Evolutionary conservation across 1,140 invertebrate species (phyloP), one percentile per base, ranked within the genome.

Genomic region (Dreissena polymorpha): DNA sequence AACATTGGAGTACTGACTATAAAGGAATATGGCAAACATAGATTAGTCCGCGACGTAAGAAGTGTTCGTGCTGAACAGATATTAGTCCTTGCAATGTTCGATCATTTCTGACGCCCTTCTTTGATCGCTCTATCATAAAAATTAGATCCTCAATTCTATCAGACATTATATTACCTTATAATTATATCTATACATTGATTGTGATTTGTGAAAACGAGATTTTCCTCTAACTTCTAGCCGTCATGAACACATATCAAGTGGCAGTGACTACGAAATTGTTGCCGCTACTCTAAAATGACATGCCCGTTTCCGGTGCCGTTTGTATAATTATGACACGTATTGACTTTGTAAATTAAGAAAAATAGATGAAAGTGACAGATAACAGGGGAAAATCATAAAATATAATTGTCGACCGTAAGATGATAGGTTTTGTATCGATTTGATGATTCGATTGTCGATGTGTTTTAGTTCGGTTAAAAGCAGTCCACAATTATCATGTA

Each of bases 151-250:
- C 39, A 65, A 68, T 78, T 16, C 75, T 55, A 78, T 78, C 75
- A 55, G 49, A 68, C 75, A 78, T 78, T 78, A 78, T 78, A 51
- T 68, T 78, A 12, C 63, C 69, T 65, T 68, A 25, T 65, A 78
- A 49, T 78, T 78, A 78, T 78, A 78, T 78, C 75, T 78, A 78
- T 68, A 69, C 75, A 78, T 78, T 78, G 69, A 78, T 78, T 78
- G 75, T 78, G 69, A 78, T 78, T 78, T 60, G 16, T 29, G 67
- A 78, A 78, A 64, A 78, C 64, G 75, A 68, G 75, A 69, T 68
- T 55, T 69, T 78, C 75, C 49, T 78, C 63, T 78, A 78, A 78
- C 69, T 78, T 78, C 27, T 39, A n/a, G 7, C 27, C 29, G 65
- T 68, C 75, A 78, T 78, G 75, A 68, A 68, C 49, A 78, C 49